Conservation (phyloP, 2,888 invertebrate genomes). For the Andrena marginata region DNA sequence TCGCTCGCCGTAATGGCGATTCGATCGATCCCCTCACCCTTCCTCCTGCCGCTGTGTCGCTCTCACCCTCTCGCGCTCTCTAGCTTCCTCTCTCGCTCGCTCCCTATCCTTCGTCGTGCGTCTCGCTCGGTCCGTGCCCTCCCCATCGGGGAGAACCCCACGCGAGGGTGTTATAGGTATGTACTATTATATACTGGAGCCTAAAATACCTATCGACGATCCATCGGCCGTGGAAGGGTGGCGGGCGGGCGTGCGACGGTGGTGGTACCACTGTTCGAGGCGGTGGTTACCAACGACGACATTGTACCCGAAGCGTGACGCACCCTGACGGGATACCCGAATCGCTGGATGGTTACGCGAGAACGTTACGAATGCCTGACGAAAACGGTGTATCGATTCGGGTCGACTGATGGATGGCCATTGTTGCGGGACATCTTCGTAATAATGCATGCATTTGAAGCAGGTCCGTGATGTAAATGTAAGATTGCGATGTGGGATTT, state of each 20-base stretch:
- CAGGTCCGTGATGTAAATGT: too few relatives aligned
- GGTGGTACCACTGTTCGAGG: slow-evolving; percentile 45
- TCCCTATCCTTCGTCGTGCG: slow-evolving; percentile 43
- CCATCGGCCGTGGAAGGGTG: slow-evolving; percentile 70
- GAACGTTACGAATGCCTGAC: slow-evolving; percentile 13
- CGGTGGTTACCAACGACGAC: slow-evolving; percentile 64
- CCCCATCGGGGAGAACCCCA: slow-evolving; percentile 49
- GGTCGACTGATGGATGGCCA: background rate
- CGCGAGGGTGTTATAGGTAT: slow-evolving; percentile 72
- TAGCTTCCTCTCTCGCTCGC: slow-evolving; percentile 43
- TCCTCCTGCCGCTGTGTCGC: slow-evolving; percentile 52
- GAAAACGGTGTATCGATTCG: slow-evolving; percentile 21
- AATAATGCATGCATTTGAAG: background rate
- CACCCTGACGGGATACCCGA: slow-evolving; percentile 38
- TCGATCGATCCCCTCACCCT: slow-evolving; percentile 80
- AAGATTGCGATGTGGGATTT: too few relatives aligned
- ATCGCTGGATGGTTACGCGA: slow-evolving; percentile 21
- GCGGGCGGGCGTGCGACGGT: slow-evolving; percentile 31
- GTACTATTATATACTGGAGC: slow-evolving; percentile 73
- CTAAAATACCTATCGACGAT: slow-evolving; percentile 76
- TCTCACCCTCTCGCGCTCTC: slow-evolving; percentile 79
- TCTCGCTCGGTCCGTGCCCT: slow-evolving; percentile 44
- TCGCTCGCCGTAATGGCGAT: slow-evolving; percentile 84
- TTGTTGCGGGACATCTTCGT: background rate
- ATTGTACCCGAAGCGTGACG: slow-evolving; percentile 63